These are phyloP conservation scores for Drosophila yakuba DNA, from an alignment of 1,140 invertebrate genomes.

Conservation along the genomic window DNA sequence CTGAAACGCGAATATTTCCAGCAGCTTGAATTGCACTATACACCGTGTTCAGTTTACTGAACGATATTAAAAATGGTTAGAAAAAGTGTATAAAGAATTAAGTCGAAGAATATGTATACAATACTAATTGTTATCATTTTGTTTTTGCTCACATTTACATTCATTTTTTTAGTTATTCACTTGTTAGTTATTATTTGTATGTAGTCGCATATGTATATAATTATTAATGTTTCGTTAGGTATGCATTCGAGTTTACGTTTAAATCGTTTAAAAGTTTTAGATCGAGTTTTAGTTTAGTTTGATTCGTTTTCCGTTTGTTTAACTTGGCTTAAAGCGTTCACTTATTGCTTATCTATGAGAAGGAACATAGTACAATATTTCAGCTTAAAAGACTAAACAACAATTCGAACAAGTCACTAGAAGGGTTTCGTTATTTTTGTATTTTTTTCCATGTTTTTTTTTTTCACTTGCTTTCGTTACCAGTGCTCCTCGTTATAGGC, in stretches of 20 bases:
- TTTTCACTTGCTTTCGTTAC: conserved; percentile 4
- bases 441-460: conserved; percentile 14
- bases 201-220: conserved; percentile 45
- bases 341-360: conserved; percentile 79
- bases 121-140: conserved; percentile 34
- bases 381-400: conserved; percentile 77
- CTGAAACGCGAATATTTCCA: conserved; percentile 23
- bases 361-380: conserved; percentile 80
- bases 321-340: conserved; percentile 77
- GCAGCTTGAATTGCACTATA: conserved; percentile 36
- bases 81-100: conserved; percentile 60
- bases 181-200: conserved; percentile 31
- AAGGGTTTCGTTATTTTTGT: conserved; percentile 42
- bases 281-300: conserved; percentile 68
- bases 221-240: conserved; percentile 39
- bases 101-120: conserved; percentile 55
- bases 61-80: conserved; percentile 51
- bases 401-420: conserved; percentile 77
- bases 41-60: conserved; percentile 42
- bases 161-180: conserved; percentile 21
- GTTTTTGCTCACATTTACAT: conserved; percentile 66
- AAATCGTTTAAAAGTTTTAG: conserved; percentile 54
- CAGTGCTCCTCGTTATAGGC: conserved; percentile 27
- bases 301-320: conserved; percentile 61
- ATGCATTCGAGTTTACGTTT: conserved; percentile 29